Conservation (phyloP, 2,113 vertebrate genomes). For the Gasterosteus nipponicus region DNA sequence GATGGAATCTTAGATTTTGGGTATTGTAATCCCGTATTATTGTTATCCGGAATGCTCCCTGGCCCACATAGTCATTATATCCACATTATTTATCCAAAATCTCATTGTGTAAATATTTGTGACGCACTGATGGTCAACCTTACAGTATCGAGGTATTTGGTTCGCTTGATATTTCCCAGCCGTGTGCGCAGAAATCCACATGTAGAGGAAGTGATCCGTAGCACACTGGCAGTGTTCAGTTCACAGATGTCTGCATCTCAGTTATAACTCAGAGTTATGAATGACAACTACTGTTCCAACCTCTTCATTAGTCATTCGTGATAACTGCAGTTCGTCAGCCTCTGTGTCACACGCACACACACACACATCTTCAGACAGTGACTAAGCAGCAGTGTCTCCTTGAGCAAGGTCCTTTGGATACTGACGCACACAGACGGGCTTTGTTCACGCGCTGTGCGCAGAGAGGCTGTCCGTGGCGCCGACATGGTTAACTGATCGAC, state of each 20-base stretch:
- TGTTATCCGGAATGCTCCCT: background rate
- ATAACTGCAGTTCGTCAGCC: slow-evolving; percentile 18
- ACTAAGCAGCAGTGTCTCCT: slow-evolving; percentile 63
- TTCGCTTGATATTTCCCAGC: background rate
- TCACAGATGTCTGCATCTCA: slow-evolving; percentile 21
- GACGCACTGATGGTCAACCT: background rate
- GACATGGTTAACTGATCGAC: slow-evolving; percentile 49
- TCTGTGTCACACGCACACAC: slow-evolving; percentile 21
- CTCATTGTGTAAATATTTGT: background rate
- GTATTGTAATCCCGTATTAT: background rate
- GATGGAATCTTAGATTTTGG: background rate
- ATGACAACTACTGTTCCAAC: slow-evolving; percentile 39
- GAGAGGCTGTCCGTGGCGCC: slow-evolving; percentile 38
- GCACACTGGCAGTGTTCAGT: slow-evolving; percentile 9
- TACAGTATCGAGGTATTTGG: background rate
- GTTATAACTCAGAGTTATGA: slow-evolving; percentile 8
- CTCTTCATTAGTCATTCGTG: slow-evolving; percentile 42
- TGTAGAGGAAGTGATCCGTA: slow-evolving; percentile 63
- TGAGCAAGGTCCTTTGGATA: slow-evolving; percentile 54
- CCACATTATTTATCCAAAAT: background rate
- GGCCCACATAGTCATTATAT: background rate
- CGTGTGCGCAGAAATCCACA: background rate
- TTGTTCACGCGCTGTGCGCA: slow-evolving; percentile 46
- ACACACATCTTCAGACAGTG: slow-evolving; percentile 45
- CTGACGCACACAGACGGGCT: slow-evolving; percentile 48